A percentile compares a stretch with the other conserved stretches of the same genome.
Conservation (phyloP, 1,140 invertebrate species). For the Muscidifurax raptorellus region DNA sequence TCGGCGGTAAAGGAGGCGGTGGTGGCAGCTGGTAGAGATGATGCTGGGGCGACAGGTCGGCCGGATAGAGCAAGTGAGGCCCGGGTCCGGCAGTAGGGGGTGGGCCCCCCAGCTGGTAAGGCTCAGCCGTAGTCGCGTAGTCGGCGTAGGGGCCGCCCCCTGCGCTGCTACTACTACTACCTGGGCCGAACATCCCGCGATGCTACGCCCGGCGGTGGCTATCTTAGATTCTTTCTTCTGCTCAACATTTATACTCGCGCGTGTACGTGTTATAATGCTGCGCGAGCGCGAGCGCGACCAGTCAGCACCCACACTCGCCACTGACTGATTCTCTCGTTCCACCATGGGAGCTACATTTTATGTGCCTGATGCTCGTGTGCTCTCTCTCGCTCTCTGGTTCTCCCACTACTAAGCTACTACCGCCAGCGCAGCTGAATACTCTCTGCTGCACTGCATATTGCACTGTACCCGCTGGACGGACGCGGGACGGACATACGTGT, state of each 20-base stretch:
- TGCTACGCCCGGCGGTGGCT: constrained; percentile 15
- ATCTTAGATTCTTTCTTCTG: not conserved
- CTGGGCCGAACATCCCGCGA: constrained; percentile 65
- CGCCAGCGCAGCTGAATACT: not conserved
- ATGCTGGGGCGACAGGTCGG: constrained; percentile 68
- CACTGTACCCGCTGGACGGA: not conserved
- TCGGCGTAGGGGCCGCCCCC: constrained; percentile 70
- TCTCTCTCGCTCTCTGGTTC: constrained; percentile 59
- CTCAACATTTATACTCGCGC: not conserved
- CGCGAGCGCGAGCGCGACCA: constrained; percentile 60
- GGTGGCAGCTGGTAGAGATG: constrained; percentile 62
- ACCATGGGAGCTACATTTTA: constrained; percentile 59
- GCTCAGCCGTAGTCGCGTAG: constrained; percentile 53
- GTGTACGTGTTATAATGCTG: not conserved
- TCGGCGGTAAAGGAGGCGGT: not conserved
- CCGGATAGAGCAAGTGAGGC: constrained; percentile 71
- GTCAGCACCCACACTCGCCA: constrained; percentile 73
- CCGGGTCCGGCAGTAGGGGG: constrained; percentile 49
- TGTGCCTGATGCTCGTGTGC: constrained; percentile 68
- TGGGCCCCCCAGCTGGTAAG: constrained; percentile 51
- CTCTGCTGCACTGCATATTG: constrained; percentile 15
- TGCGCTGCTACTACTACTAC: not conserved
- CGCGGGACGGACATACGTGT: not conserved
- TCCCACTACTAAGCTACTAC: constrained; percentile 61
- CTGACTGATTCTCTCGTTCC: constrained; percentile 70